A percentile compares a stretch with the other conserved stretches of the same genome.
Evolutionary conservation across 2,888 invertebrate genomes (phyloP).

Genomic region (Diadegma fenestrale): DNA sequence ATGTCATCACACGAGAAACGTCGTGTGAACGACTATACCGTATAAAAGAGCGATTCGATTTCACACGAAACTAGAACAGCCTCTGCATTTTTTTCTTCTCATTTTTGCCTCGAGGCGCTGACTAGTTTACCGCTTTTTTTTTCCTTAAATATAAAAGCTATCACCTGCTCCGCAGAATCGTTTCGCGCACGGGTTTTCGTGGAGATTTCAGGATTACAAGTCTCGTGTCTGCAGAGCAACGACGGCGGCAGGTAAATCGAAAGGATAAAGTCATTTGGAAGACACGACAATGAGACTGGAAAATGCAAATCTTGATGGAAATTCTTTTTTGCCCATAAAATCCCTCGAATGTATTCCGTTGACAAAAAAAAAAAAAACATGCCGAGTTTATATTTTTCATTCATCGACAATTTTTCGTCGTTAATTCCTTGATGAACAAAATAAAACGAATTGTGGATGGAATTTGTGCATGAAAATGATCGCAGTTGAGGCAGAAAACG

Average conservation of each 20-base stretch:
- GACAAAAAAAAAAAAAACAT: not conserved
- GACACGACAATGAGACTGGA: no score
- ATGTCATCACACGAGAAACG: slow-evolving; percentile 38
- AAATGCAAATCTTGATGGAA: not conserved
- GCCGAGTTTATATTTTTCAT: not conserved
- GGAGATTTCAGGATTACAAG: not conserved
- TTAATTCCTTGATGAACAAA: no score
- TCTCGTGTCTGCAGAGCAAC: not conserved
- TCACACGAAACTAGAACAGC: slow-evolving; percentile 30
- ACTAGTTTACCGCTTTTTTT: slow-evolving; percentile 4
- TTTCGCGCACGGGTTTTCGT: slow-evolving; percentile 15
- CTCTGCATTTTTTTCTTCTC: slow-evolving; percentile 18
- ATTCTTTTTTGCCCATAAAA: not conserved
- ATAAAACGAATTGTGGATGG: not conserved
- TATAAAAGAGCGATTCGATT: slow-evolving; percentile 47
- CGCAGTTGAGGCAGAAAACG: not conserved
- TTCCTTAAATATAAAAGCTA: not conserved
- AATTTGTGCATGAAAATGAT: not conserved
- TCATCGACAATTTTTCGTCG: not conserved
- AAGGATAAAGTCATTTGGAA: not conserved
- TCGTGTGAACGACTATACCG: slow-evolving; percentile 3
- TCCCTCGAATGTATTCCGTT: not conserved
- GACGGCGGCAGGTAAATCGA: not conserved
- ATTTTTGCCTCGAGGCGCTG: slow-evolving; percentile 9
- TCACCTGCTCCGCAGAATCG: slow-evolving; percentile 3